phyloP scores from a whole-genome alignment of 2,888 invertebrate species.

The Nowickia ferox region DNA sequence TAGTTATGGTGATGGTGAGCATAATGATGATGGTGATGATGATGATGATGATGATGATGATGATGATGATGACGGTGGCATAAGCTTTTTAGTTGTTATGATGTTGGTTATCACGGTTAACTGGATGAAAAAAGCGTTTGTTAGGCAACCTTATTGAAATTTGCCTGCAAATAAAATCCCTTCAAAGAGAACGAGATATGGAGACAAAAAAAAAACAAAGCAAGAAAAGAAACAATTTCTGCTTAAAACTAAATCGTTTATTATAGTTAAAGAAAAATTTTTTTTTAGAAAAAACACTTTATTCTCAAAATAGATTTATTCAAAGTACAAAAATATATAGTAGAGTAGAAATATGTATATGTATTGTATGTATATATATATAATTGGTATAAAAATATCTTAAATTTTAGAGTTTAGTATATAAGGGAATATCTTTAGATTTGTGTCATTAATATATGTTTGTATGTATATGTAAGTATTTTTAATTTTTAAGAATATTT shows the following conservation, averaged over 20 bases:
- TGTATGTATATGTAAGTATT: neutral
- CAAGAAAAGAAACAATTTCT: slow-evolving; percentile 39
- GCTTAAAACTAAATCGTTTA: slow-evolving; percentile 39
- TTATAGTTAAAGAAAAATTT: slow-evolving; percentile 15
- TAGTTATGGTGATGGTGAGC: slow-evolving; percentile 32
- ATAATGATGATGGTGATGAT: slow-evolving; percentile 37
- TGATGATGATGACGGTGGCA: slow-evolving; percentile 46
- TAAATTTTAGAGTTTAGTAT: slow-evolving; percentile 29
- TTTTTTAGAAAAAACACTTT: slow-evolving; percentile 54
- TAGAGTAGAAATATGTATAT: slow-evolving; percentile 60
- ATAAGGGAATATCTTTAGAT: slow-evolving; percentile 20
- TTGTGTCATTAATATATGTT: neutral
- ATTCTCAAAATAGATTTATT: slow-evolving; percentile 74
- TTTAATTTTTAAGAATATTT: neutral
- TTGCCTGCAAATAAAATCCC: slow-evolving; percentile 63
- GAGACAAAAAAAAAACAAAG: neutral
- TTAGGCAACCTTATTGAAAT: slow-evolving; percentile 12
- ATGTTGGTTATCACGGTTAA: slow-evolving; percentile 28
- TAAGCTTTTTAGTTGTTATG: slow-evolving; percentile 45
- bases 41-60: slow-evolving; percentile 63
- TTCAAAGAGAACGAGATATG: slow-evolving; percentile 18
- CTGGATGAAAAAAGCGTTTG: slow-evolving; percentile 16
- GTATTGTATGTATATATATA: slow-evolving; percentile 69
- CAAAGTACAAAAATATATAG: slow-evolving; percentile 74
- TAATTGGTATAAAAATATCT: slow-evolving; percentile 60